Percentiles rank a stretch among this genome's conserved stretches.
Evolutionary conservation across 2,797 vertebrate species (phyloP).

Genomic region (Manis pentadactyla): DNA sequence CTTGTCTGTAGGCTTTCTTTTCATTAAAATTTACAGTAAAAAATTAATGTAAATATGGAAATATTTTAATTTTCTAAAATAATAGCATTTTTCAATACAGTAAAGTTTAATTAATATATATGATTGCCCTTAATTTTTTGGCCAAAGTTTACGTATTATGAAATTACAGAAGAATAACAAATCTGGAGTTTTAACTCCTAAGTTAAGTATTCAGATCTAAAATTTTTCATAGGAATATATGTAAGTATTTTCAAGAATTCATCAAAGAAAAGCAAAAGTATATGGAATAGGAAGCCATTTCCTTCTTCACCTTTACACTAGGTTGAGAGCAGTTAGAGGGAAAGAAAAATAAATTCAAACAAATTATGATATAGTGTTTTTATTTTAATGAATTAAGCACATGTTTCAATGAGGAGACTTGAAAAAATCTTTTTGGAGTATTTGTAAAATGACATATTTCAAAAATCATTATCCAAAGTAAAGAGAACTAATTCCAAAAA

Average conservation of each 20-base stretch:
- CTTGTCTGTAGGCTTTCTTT: background rate
- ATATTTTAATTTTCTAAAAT: background rate
- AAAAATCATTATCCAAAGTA: slow-evolving; percentile 64
- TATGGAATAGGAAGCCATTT: background rate
- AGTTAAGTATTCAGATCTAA: background rate
- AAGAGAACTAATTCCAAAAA: slow-evolving; percentile 65
- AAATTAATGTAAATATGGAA: background rate
- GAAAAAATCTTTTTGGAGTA: background rate
- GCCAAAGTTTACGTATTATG: background rate
- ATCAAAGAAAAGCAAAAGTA: background rate
- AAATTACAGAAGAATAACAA: background rate
- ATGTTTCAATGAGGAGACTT: background rate
- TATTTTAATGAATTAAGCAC: slow-evolving; percentile 44
- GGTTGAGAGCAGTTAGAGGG: background rate
- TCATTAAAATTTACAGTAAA: background rate
- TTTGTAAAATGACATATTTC: slow-evolving; percentile 41
- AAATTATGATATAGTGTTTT: slow-evolving; percentile 3
- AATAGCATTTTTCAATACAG: background rate
- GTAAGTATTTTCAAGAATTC: background rate
- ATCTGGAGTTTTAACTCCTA: slow-evolving; percentile 36
- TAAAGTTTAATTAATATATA: background rate
- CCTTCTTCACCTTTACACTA: background rate
- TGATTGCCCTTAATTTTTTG: background rate
- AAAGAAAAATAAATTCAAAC: slow-evolving; percentile 17
- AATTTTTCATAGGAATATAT: background rate